Base-by-base conservation (phyloP, 2,113 vertebrate species). In the Cichladusa arquata region DNA sequence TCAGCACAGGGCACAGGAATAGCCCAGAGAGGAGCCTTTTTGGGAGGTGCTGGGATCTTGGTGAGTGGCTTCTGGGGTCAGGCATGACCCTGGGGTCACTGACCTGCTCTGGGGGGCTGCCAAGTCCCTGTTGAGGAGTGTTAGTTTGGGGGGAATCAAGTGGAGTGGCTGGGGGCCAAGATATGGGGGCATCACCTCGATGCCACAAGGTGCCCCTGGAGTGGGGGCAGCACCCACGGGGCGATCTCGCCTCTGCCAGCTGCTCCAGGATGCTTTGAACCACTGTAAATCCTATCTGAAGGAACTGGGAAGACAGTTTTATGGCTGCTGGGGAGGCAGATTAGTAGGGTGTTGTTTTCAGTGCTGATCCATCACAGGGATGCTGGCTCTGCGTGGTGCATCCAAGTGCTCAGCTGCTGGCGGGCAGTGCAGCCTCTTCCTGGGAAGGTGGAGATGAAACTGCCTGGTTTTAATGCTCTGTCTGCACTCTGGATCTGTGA, bases 251-350 rank as follows among this genome's bases (percentile, higher is more conserved):
- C 64, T 50, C 71, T 14, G 0, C 50, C 4, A 23, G 17, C 50
- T 2, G 1, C 64, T 62, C 82, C 1, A 6, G 76, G 89, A 58
- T 74, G 72, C 76, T 86, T 70, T 50, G 44, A 82, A 65, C 19
- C 4, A 5, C 92, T 58, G 86, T 96, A 97, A 96, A 95, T 96
- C 92, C 88, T 86, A 61, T 31, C 77, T 1, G 4, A 72, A 91
- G 92, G 92, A 92, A 71, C 92, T 28, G 57, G 53, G 65, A 73
- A 58, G 96, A 88, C 83, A 94, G 92, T 86, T 96, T 93, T 93
- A 89, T 71, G 86, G 92, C 86, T 93, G 80, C 56, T 38, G 80
- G 57, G 91, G 73, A 88, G 94, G 89, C 51, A 71, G 89, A 92
- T 89, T 91, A 82, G 87, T 62, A 51, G 89, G 71, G 87, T 80